Evolutionary conservation across 2,113 vertebrate species (phyloP), one percentile per base, ranked within the genome.

Genomic region (Varanus salvator): DNA sequence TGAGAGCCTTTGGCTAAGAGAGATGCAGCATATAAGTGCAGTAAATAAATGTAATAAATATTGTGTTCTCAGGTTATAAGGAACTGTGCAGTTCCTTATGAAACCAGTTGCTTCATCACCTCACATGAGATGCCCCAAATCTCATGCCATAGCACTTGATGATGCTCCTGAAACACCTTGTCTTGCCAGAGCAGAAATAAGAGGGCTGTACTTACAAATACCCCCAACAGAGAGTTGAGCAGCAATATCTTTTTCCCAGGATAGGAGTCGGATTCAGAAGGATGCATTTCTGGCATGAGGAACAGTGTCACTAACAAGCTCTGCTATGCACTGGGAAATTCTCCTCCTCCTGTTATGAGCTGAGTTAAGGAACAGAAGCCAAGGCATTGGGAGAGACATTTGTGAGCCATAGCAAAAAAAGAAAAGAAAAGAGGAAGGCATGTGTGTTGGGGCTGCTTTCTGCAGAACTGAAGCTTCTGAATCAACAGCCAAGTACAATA

Each of bases 151-250:
- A 64, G 71, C 90, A 72, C 83, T 89, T 60, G 14, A 52, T 60
- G 14, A 52, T 3, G 23, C 0, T 52, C 89, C 88, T 48, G 38
- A 27, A 25, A 87, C 83, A 14, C 87, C 80, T 8, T 0, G 21
- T 91, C 78, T 76, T 54, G 57, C 29, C 15, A 60, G 15, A 23
- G 68, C n/a, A 34, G 87, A 84, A 34, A 38, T 71, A 7, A 0
- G 91, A 69, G 38, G 0, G 3, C 1, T 82, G 21, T 86, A 86
- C 93, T 94, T 93, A 93, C 94, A 90, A 87, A 94, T n/a, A 85
- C 90, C 29, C 90, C 93, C 85, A 94, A 90, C n/a, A 94, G 92
- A 8, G 94, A 93, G 76, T 93, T 93, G 1, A 76, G 80, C 72
- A 93, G 93, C 91, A 91, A 68, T 0, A 77, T 90, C 90, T 93